Percentiles rank a stretch among this genome's conserved stretches.
phyloP scores from a whole-genome alignment of 2,797 vertebrate species.

The Muscicapa striata region DNA sequence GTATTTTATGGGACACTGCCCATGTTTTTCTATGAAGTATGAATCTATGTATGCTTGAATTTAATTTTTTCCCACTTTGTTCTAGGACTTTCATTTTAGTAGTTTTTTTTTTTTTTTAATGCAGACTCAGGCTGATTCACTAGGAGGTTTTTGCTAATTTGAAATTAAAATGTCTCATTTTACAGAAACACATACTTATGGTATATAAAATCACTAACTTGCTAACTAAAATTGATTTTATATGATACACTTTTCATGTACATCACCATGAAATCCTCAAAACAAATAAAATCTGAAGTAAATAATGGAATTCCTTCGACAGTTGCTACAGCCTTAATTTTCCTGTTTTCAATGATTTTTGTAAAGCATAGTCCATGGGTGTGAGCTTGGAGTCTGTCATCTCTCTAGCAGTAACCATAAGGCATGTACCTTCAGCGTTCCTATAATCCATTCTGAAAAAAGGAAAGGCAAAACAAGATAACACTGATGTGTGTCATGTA shows the following conservation, averaged over 20 bases:
- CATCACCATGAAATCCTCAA: neutral
- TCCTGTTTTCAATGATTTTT: neutral
- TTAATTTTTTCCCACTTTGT: neutral
- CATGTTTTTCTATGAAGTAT: neutral
- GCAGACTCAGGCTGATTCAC: neutral
- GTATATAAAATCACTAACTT: neutral
- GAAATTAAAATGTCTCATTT: neutral
- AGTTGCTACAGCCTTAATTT: neutral
- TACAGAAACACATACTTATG: neutral
- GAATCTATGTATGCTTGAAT: neutral
- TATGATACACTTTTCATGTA: neutral
- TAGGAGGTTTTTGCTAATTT: neutral
- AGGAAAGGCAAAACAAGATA: neutral
- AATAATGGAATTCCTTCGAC: neutral
- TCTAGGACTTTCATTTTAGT: neutral
- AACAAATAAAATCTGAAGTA: neutral
- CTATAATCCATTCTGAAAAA: neutral
- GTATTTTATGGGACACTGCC: neutral
- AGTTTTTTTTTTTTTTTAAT: neutral
- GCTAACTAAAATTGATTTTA: neutral
- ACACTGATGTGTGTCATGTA: neutral
- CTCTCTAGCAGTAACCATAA: neutral
- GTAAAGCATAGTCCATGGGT: neutral
- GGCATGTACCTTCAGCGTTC: neutral
- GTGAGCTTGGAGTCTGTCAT: neutral